Evolutionary conservation across 2,113 vertebrate species (phyloP).

Genomic region (Melanostigma gelatinosum): DNA sequence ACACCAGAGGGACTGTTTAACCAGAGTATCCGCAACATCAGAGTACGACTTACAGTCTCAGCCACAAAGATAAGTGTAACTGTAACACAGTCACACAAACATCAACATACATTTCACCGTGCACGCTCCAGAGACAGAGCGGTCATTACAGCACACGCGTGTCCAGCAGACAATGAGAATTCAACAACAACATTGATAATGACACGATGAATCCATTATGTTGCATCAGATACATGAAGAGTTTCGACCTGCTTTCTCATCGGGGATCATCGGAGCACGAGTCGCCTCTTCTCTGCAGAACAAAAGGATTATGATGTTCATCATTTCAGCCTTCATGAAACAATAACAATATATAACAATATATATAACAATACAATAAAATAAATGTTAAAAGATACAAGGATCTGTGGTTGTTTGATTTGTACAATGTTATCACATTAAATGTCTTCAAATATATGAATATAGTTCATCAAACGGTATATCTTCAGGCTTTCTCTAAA

Average conservation of each 20-base stretch:
- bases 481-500: too few relatives aligned
- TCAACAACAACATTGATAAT: background rate
- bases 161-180: background rate
- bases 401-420: too few relatives aligned
- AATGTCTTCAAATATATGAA: too few relatives aligned
- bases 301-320: background rate
- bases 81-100: background rate
- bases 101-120: background rate
- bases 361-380: too few relatives aligned
- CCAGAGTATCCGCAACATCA: background rate
- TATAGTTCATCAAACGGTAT: too few relatives aligned
- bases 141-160: background rate
- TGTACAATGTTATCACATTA: too few relatives aligned
- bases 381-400: too few relatives aligned
- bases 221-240: background rate
- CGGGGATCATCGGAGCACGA: constrained; percentile 18
- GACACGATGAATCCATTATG: too few relatives aligned
- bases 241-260: constrained; percentile 57
- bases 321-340: background rate
- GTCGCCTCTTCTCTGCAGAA: constrained; percentile 42
- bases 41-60: too few relatives aligned
- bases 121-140: background rate
- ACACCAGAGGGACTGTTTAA: background rate
- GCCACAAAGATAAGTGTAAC: too few relatives aligned
- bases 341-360: too few relatives aligned